Evolutionary conservation across 1,140 invertebrate genomes (phyloP).

Genomic region (Ylistrum balloti): DNA sequence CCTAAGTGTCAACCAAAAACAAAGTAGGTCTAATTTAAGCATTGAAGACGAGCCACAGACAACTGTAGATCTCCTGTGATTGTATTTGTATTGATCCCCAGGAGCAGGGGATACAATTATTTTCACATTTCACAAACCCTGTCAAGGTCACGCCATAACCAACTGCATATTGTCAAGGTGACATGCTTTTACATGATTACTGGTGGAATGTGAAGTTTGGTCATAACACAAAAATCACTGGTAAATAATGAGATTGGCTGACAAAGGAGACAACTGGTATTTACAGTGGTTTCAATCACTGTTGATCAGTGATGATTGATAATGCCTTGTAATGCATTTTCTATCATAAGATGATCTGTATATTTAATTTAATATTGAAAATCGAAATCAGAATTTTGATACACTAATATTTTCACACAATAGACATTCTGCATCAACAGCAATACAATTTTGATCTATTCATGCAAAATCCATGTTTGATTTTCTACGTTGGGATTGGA

Average conservation of each 20-base stretch:
- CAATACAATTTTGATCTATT: background rate
- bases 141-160: background rate
- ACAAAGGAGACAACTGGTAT: background rate
- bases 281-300: background rate
- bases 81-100: conserved; percentile 20
- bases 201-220: background rate
- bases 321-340: background rate
- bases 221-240: conserved; percentile 10
- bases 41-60: background rate
- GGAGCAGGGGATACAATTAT: conserved; percentile 38
- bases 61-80: background rate
- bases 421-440: too few relatives aligned
- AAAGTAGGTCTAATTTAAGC: conserved; percentile 15
- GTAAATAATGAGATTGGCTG: background rate
- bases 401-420: background rate
- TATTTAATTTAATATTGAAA: background rate
- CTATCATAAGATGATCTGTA: background rate
- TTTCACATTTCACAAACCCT: background rate
- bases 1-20: conserved; percentile 1
- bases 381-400: background rate
- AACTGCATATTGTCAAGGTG: conserved; percentile 26
- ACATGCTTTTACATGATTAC: background rate
- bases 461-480: background rate
- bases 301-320: background rate
- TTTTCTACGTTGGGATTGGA: background rate